These are phyloP conservation scores for Carollia perspicillata DNA, from an alignment of 2,113 vertebrate genomes.

Conservation along the genomic window DNA sequence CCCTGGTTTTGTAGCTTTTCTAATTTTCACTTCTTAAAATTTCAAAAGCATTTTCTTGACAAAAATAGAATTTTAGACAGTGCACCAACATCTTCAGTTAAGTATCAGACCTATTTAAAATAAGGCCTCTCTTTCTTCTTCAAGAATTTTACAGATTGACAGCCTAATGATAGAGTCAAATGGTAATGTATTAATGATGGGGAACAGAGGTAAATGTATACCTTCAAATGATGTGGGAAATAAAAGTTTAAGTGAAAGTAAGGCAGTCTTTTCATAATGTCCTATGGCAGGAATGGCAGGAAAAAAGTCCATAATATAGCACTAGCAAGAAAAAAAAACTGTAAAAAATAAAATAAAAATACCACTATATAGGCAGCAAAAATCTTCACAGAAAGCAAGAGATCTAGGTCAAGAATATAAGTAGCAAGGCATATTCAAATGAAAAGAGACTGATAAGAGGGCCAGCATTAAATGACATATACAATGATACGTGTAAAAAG, in stretches of 20 bases:
- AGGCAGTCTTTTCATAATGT: conserved; percentile 47
- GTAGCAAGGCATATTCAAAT: neutral
- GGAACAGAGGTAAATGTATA: conserved; percentile 61
- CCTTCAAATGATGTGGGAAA: conserved; percentile 56
- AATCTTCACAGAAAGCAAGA: conserved; percentile 13
- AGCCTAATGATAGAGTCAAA: conserved; percentile 71
- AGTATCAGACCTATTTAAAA: conserved; percentile 66
- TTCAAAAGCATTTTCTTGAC: conserved; percentile 68
- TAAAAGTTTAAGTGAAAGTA: conserved; percentile 62
- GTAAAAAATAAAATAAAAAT: neutral
- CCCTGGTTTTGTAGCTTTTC: conserved; percentile 40
- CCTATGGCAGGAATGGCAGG: conserved; percentile 20
- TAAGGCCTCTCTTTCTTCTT: conserved; percentile 67
- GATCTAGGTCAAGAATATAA: neutral
- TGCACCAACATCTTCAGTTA: conserved; percentile 53
- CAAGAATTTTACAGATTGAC: conserved; percentile 67
- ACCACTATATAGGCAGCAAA: neutral
- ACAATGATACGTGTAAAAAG: neutral
- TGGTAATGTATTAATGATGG: conserved; percentile 66
- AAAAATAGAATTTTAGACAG: conserved; percentile 67
- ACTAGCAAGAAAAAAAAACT: conserved; percentile 3
- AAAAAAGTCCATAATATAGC: neutral
- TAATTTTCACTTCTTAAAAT: conserved; percentile 61
- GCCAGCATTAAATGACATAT: neutral
- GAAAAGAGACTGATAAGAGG: neutral